Conservation (phyloP, 2,888 invertebrate genomes). For the Synergus laeviventris region DNA sequence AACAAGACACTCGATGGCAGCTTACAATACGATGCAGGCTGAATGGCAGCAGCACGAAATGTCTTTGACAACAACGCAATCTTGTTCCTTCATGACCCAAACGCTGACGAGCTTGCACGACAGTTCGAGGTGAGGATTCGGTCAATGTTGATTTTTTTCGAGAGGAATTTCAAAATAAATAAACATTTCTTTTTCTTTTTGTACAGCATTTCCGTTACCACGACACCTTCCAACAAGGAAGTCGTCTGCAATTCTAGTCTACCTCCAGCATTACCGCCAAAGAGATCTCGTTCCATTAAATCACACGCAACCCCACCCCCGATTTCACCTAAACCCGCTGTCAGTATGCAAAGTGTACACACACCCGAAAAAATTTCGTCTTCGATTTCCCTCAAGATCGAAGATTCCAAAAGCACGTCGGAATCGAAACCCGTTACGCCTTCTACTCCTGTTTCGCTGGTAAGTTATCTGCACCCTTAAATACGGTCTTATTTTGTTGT, state of each 20-base stretch:
- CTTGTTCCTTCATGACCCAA: conserved; percentile 78
- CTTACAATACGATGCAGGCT: conserved; percentile 82
- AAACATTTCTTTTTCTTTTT: conserved; percentile 41
- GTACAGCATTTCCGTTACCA: conserved; percentile 67
- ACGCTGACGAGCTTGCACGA: conserved; percentile 72
- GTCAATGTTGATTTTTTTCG: conserved; percentile 26
- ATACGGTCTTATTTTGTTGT: too few species aligned
- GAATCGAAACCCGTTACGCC: conserved; percentile 66
- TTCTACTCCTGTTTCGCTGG: conserved; percentile 64
- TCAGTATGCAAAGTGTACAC: conserved; percentile 65
- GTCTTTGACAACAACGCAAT: conserved; percentile 79
- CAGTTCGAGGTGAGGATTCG: conserved; percentile 64
- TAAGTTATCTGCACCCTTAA: too few species aligned
- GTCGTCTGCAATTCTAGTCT: conserved; percentile 71
- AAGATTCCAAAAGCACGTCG: conserved; percentile 49
- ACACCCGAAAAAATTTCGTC: conserved; percentile 64
- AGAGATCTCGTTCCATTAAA: conserved; percentile 77
- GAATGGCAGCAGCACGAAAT: conserved; percentile 78
- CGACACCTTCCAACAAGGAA: conserved; percentile 69
- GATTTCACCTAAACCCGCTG: conserved; percentile 69
- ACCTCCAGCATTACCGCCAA: conserved; percentile 82
- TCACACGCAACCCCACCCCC: conserved; percentile 69
- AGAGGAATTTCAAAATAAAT: conserved; percentile 27
- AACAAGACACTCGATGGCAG: conserved; percentile 89
- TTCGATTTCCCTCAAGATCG: conserved; percentile 69